Evolutionary conservation across 2,888 invertebrate species (phyloP), one percentile per base, ranked within the genome.

Genomic region (Cremastinae sp.): DNA sequence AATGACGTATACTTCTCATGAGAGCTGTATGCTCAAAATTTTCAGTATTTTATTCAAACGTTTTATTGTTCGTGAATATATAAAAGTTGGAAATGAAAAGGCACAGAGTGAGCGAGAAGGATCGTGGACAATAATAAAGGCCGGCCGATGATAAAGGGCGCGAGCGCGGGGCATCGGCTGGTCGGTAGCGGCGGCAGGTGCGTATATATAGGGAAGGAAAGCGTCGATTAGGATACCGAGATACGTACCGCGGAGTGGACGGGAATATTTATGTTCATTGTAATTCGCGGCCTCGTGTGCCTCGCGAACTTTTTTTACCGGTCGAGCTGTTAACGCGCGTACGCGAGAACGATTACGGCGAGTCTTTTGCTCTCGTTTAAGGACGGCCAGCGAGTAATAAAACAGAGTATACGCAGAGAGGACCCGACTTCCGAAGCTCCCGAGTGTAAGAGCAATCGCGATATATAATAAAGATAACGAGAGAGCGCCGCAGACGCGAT

Each of bases 291-390:
- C 56, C 12, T 78, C 80, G 43, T 34, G 41, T 43, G 75, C 69
- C 68, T 70, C 65, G n/a, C n/a, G 65, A 56, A 51, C 49, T 75
- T 12, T 80, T 83, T 3, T 2, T 5, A 28, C 2, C 2, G 5
- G 28, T 28, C 28, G 28, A 28, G 28, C 28, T 28, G 2, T 2
- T 83, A 80, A 78, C 28, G 28, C 28, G 28, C 28, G 28, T 5
- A 5, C 5, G 5, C 28, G 28, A 3, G 28, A 28, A 34, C 5
- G 22, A 43, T 49, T 49, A 20, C 56, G n/a, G n/a, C 34, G 49
- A 82, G 80, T 85, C 79, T 80, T 85, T 84, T 82, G 81, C 84
- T 83, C 81, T 79, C 82, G 81, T 82, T 85, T 85, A 85, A 85
- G 82, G 81, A 83, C 82, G 53, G 74, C n/a, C n/a, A 41, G 34